Base-by-base conservation (phyloP, 2,113 vertebrate genomes). In the Galeopterus variegatus region DNA sequence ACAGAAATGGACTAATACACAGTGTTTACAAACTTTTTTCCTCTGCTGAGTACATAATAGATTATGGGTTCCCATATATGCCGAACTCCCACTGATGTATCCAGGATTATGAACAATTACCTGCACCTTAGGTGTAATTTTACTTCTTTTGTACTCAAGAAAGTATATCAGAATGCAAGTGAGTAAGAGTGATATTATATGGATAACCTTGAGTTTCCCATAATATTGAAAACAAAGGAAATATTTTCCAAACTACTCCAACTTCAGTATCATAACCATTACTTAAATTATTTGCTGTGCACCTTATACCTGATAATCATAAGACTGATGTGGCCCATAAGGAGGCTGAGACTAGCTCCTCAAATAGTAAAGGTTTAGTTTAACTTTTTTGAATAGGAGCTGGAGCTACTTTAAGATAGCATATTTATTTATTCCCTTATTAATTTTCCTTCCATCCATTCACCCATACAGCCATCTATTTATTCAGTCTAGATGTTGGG, bases 351-450 rank as follows among this genome's bases (percentile, higher is more conserved):
- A 62, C 45, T 15, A 31, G 41, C 28, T 76, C 33, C 54, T 76
- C 69, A 91, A 41, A 60, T 41, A 72, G 24, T 21, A 54, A 7
- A 88, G 10, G 50, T 73, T 87, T 76, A 19, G 69, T 84, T 96
- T 92, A 70, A 48, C 52, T 67, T 73, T 76, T 93, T 73, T 90
- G 62, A 92, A 41, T 81, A 13, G 58, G 31, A 86, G 15, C 54
- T 81, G n/a, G 72, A 64, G 15, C 21, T 48, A 8, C 82, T 79
- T 94, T 69, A 86, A 76, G 60, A 94, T 31, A 73, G 15, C 52
- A 13, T 87, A 82, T 94, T 88, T 52, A 82, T 62, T 93, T 65
- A 67, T 73, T 54, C 70, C 31, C n/a, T 95, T 48, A 79, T 91
- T 95, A 26, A 56, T 85, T 88, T 90, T 77, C 56, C 80, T 50